These are phyloP conservation scores for Gobionotothen gibberifrons DNA, from an alignment of 2,797 vertebrate genomes.

Conservation along the genomic window DNA sequence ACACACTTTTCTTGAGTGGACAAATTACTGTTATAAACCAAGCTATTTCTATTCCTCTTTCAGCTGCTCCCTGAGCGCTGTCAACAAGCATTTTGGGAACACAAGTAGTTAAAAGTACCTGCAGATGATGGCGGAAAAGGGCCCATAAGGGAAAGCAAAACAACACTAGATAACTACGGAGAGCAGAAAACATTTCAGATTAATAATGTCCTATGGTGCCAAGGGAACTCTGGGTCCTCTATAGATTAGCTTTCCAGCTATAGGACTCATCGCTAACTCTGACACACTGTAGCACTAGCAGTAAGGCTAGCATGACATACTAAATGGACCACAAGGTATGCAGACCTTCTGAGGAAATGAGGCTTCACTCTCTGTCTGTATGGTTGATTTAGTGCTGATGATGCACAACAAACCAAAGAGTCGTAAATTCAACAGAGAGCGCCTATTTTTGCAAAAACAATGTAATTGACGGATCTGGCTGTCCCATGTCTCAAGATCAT, in stretches of 20 bases:
- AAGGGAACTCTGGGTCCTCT: slow-evolving; percentile 21
- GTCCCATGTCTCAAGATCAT: neutral
- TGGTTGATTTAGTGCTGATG: slow-evolving; percentile 54
- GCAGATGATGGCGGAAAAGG: slow-evolving; percentile 32
- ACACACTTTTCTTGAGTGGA: slow-evolving; percentile 44
- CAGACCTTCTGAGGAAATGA: slow-evolving; percentile 56
- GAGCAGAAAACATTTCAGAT: slow-evolving; percentile 22
- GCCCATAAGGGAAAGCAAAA: slow-evolving; percentile 43
- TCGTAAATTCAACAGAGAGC: slow-evolving; percentile 25
- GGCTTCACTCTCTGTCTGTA: slow-evolving; percentile 33
- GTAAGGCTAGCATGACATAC: slow-evolving; percentile 30
- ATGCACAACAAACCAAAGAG: slow-evolving; percentile 50
- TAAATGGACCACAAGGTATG: slow-evolving; percentile 50
- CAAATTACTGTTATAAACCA: slow-evolving; percentile 46
- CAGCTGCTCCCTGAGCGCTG: slow-evolving; percentile 32
- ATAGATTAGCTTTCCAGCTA: slow-evolving; percentile 25
- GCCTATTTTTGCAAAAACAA: slow-evolving; percentile 11
- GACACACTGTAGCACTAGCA: slow-evolving; percentile 39
- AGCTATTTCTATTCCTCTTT: slow-evolving; percentile 39
- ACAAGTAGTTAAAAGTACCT: slow-evolving; percentile 14
- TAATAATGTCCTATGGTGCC: slow-evolving; percentile 22
- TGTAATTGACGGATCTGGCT: neutral
- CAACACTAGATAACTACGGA: slow-evolving; percentile 37
- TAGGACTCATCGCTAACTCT: slow-evolving; percentile 32
- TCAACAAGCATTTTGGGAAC: slow-evolving; percentile 49